Conservation (phyloP, 2,888 invertebrate genomes). For the Drosophila fulvimacula region DNA sequence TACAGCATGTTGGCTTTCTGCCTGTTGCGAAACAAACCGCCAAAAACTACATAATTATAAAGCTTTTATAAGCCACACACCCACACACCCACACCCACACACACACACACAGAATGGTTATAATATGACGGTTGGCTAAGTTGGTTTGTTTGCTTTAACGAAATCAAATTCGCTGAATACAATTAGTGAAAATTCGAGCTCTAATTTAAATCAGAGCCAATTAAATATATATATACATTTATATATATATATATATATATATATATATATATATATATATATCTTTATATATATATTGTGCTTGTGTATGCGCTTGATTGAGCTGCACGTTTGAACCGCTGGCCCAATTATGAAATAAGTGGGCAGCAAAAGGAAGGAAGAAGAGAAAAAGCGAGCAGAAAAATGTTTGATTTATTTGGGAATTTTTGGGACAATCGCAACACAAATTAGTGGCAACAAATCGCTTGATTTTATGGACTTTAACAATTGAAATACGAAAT, state of each 20-base stretch:
- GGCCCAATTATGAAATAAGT: slow-evolving; percentile 28
- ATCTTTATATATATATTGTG: neutral
- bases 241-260: slow-evolving; percentile 23
- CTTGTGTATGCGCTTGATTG: slow-evolving; percentile 60
- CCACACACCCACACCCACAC: neutral
- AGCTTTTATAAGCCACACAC: slow-evolving; percentile 6
- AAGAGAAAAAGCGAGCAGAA: neutral
- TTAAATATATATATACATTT: slow-evolving; percentile 56
- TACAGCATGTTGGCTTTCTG: slow-evolving; percentile 1
- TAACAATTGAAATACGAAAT: neutral
- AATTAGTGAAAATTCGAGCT: slow-evolving; percentile 35
- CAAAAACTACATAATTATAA: slow-evolving; percentile 6
- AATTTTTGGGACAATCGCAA: slow-evolving; percentile 25
- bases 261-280: slow-evolving; percentile 38
- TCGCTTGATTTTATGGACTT: slow-evolving; percentile 8
- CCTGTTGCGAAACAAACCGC: neutral
- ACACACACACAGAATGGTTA: neutral
- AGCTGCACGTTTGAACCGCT: slow-evolving; percentile 38
- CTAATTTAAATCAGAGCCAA: slow-evolving; percentile 49
- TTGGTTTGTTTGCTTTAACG: slow-evolving; percentile 1
- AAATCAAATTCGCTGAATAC: slow-evolving; percentile 23
- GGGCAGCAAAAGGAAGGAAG: neutral
- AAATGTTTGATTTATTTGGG: slow-evolving; percentile 16
- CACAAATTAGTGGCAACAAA: slow-evolving; percentile 24
- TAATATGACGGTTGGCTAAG: neutral